A percentile compares a stretch with the other conserved stretches of the same genome.
phyloP scores from a whole-genome alignment of 2,888 invertebrate genomes.

The Rhodophaea formosa region DNA sequence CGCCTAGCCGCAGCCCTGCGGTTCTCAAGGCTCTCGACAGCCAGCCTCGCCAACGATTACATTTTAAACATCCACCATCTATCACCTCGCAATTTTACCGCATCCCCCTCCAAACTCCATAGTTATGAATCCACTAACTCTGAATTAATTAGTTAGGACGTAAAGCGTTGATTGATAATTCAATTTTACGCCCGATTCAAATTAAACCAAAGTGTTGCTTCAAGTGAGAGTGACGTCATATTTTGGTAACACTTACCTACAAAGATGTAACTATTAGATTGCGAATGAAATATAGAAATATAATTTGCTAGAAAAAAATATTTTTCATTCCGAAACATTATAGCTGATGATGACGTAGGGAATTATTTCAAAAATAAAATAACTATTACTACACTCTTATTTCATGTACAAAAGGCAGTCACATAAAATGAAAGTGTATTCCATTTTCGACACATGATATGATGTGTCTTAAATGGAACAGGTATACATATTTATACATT shows the following conservation, averaged over 20 bases:
- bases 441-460: too few species aligned
- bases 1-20: constrained; percentile 48
- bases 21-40: constrained; percentile 35
- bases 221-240: constrained; percentile 1
- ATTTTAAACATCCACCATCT: constrained; percentile 43
- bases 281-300: too few species aligned
- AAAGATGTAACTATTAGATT: too few species aligned
- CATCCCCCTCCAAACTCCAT: constrained; percentile 8
- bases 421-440: too few species aligned
- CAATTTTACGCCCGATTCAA: constrained; percentile 13
- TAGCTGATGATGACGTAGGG: too few species aligned
- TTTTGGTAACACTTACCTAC: not conserved
- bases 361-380: too few species aligned
- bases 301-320: too few species aligned
- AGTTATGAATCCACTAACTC: constrained; percentile 21
- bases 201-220: constrained; percentile 15
- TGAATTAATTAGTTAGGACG: constrained; percentile 19
- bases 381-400: too few species aligned
- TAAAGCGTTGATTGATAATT: constrained; percentile 18
- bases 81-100: constrained; percentile 26
- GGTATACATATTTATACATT: too few species aligned
- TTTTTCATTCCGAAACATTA: too few species aligned
- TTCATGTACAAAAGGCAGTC: too few species aligned
- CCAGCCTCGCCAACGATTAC: constrained; percentile 28
- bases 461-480: too few species aligned